A percentile compares a stretch with the other conserved stretches of the same genome.
Conservation (phyloP, 2,113 vertebrate genomes). For the Rhinogobius similis region DNA sequence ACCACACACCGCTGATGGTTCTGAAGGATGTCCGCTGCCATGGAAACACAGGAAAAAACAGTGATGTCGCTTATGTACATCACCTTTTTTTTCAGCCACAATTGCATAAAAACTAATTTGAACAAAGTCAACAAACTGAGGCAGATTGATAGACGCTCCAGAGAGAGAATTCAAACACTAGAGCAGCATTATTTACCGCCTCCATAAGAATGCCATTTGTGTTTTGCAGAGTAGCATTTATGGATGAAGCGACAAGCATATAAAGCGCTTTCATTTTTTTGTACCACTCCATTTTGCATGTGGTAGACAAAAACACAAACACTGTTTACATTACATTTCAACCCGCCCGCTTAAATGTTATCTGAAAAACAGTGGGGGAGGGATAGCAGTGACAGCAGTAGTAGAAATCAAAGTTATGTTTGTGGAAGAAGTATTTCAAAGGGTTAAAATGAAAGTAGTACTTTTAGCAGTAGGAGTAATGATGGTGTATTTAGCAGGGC, state of each 20-base stretch:
- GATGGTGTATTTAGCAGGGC: no score
- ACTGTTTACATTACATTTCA: background rate
- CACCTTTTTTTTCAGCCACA: slow-evolving; percentile 1
- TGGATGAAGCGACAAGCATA: background rate
- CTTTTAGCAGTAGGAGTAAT: background rate
- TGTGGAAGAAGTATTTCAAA: background rate
- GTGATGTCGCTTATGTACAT: slow-evolving; percentile 1
- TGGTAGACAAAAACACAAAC: background rate
- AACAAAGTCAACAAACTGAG: slow-evolving; percentile 30
- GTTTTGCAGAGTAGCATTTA: slow-evolving; percentile 13
- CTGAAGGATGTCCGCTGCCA: slow-evolving; percentile 48
- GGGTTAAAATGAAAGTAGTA: background rate
- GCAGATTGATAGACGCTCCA: slow-evolving; percentile 7
- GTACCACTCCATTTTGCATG: background rate
- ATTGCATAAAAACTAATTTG: slow-evolving; percentile 26
- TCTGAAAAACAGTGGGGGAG: background rate
- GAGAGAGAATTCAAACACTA: slow-evolving; percentile 10
- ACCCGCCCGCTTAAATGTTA: background rate
- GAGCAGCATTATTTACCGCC: slow-evolving; percentile 11
- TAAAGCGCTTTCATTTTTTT: background rate
- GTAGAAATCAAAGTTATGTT: background rate
- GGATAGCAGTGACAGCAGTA: background rate
- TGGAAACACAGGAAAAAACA: slow-evolving; percentile 56
- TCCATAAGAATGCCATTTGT: slow-evolving; percentile 9
- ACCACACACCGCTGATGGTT: slow-evolving; percentile 27